Base-by-base conservation (phyloP, 2,113 vertebrate species). In the Poicephalus gulielmi region DNA sequence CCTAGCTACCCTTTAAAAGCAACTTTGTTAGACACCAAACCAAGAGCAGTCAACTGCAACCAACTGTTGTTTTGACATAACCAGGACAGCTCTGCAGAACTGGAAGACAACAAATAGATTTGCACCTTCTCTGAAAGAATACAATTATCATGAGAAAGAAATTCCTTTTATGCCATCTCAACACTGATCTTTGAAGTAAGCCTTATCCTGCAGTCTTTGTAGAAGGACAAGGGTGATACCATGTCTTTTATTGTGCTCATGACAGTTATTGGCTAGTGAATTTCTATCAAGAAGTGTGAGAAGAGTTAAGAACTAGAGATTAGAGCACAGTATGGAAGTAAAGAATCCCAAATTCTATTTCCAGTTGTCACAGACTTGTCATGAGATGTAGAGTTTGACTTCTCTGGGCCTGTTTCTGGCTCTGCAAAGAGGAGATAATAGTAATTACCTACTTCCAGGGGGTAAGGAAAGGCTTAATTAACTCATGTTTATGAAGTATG, bases 391-490 rank as follows among this genome's bases (percentile, higher is more conserved):
- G 9, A 88, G 50, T 90, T 89, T 95, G 80, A 53, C 64, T 93
- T 90, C 94, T 91, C 70, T 95, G 80, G 88, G 89, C 80, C 92
- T 73, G 76, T 59, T 85, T 81, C 93, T 92, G 62, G 74, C 53
- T 81, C 94, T 96, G 94, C 74, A 86, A 93, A 80, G 59, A 87
- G 60, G 80, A 95, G 95, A 97, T 94, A 96, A 68, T 87, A 91
- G 76, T 96, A 97, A 97, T 96, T 96, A 96, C 55, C 85, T 41
- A 68, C 82, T 94, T 97, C 91, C 75, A 78, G 96, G 92, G 96
- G 94, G 89, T 89, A 96, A 87, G 82, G 88, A 91, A 95, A 85
- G 55, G 86, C 90, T 97, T 97, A 96, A 97, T 92, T 94, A 95
- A 91, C 88, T 95, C 94, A 74, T 85, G 62, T 78, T 96, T 95